Evolutionary conservation across 2,113 vertebrate genomes (phyloP).

Genomic region (Ctenomys sociabilis): DNA sequence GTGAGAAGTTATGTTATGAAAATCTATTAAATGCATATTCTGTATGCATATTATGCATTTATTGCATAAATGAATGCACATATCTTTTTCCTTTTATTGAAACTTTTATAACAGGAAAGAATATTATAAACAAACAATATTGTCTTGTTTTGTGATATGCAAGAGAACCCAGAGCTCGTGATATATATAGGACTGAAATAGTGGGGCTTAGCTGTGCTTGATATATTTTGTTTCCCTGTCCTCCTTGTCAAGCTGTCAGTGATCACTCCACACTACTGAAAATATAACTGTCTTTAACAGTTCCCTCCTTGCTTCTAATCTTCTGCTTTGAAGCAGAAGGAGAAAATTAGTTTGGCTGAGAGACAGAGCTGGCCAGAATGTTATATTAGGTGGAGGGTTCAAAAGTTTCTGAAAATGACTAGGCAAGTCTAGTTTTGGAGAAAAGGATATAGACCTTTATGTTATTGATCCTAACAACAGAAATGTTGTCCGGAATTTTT

Average conservation of each 20-base stretch:
- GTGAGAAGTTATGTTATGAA: not conserved
- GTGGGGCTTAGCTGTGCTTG: not conserved
- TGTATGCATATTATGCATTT: not conserved
- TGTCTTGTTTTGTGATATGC: not conserved
- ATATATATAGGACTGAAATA: not conserved
- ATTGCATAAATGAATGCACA: not conserved
- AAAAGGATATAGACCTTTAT: not conserved
- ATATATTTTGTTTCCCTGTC: slow-evolving; percentile 30
- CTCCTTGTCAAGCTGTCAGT: slow-evolving; percentile 49
- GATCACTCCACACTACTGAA: slow-evolving; percentile 36
- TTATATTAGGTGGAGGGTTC: slow-evolving; percentile 32
- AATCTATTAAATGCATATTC: not conserved
- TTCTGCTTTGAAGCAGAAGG: slow-evolving; percentile 54
- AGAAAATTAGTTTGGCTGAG: slow-evolving; percentile 71
- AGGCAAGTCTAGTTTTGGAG: not conserved
- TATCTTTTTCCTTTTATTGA: not conserved
- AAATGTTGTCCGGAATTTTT: not conserved
- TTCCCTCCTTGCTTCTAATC: slow-evolving; percentile 44
- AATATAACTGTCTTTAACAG: slow-evolving; percentile 46
- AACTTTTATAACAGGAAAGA: not conserved
- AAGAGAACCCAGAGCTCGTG: not conserved
- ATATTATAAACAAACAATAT: not conserved
- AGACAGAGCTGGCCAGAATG: slow-evolving; percentile 10
- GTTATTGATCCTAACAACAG: slow-evolving; percentile 7
- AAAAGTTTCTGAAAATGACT: slow-evolving; percentile 42